These are phyloP conservation scores for Pogonus chalceus DNA, from an alignment of 1,140 invertebrate genomes.

Conservation along the genomic window DNA sequence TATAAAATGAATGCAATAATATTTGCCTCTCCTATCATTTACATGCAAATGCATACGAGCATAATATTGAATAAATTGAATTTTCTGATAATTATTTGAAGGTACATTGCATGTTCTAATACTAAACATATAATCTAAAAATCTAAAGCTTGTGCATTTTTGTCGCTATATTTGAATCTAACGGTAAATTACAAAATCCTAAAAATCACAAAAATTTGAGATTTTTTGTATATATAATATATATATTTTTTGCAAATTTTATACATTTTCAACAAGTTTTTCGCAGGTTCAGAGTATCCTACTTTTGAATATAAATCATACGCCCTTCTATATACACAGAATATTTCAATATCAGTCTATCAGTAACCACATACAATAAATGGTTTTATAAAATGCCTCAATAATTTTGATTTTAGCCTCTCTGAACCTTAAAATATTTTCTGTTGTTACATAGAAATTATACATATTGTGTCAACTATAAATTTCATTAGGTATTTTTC, in stretches of 20 bases:
- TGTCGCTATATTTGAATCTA: slow-evolving; percentile 1
- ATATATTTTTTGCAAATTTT: not conserved
- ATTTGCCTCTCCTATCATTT: too few species aligned
- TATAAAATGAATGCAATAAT: too few species aligned
- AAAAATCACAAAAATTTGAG: slow-evolving; percentile 5
- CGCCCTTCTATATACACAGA: not conserved
- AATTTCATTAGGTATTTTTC: too few species aligned
- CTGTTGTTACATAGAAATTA: too few species aligned
- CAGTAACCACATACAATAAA: not conserved
- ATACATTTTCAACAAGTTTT: slow-evolving; percentile 5
- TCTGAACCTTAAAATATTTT: too few species aligned
- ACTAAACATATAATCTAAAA: not conserved
- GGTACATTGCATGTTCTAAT: slow-evolving; percentile 1
- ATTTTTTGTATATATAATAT: not conserved
- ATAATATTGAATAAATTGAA: too few species aligned
- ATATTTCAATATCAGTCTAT: not conserved
- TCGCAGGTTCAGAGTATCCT: not conserved
- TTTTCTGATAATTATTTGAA: not conserved
- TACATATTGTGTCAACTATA: too few species aligned
- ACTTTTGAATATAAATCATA: not conserved
- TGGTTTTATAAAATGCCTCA: not conserved
- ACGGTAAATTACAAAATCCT: slow-evolving; percentile 5
- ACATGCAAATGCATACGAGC: too few species aligned
- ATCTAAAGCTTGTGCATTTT: not conserved
- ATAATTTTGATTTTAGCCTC: not conserved